These are phyloP conservation scores for Menidia beryllina DNA, from an alignment of 2,113 vertebrate genomes.

Conservation along the genomic window DNA sequence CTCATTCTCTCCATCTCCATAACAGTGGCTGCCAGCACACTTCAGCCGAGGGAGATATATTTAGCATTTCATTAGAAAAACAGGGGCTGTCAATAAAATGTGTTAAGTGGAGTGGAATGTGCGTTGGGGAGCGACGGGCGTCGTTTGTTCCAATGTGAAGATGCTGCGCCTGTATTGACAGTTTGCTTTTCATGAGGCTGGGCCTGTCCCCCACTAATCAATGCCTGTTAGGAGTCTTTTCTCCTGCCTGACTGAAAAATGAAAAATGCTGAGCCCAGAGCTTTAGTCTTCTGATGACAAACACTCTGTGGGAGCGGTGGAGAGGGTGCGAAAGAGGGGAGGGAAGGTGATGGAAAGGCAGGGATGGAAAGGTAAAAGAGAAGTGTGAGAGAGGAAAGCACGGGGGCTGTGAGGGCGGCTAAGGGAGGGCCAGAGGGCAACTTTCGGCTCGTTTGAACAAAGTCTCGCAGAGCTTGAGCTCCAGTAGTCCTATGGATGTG, in stretches of 20 bases:
- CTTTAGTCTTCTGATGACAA: slow-evolving; percentile 75
- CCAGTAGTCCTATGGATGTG: slow-evolving; percentile 74
- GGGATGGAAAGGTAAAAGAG: slow-evolving; percentile 65
- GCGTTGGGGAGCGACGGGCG: slow-evolving; percentile 77
- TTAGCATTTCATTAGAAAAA: slow-evolving; percentile 84
- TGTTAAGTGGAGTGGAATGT: slow-evolving; percentile 84
- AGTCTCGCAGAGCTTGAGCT: slow-evolving; percentile 54
- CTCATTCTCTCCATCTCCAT: slow-evolving; percentile 79
- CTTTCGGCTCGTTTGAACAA: slow-evolving; percentile 75
- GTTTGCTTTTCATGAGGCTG: slow-evolving; percentile 80
- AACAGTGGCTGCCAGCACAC: slow-evolving; percentile 75
- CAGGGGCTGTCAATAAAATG: slow-evolving; percentile 84
- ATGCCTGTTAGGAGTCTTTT: slow-evolving; percentile 80
- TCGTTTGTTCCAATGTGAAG: slow-evolving; percentile 83
- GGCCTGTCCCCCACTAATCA: slow-evolving; percentile 74
- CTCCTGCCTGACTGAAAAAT: slow-evolving; percentile 79
- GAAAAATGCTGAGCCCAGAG: slow-evolving; percentile 78
- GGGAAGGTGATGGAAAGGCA: slow-evolving; percentile 31
- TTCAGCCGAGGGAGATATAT: slow-evolving; percentile 78
- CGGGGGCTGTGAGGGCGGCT: slow-evolving; percentile 54
- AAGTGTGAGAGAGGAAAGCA: slow-evolving; percentile 68
- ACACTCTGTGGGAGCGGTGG: slow-evolving; percentile 57
- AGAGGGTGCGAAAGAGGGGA: slow-evolving; percentile 19
- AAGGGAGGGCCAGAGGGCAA: slow-evolving; percentile 62
- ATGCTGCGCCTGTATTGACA: slow-evolving; percentile 77